A percentile compares a stretch with the other conserved stretches of the same genome.
phyloP scores from a whole-genome alignment of 2,113 vertebrate genomes.

The Pipra filicauda region DNA sequence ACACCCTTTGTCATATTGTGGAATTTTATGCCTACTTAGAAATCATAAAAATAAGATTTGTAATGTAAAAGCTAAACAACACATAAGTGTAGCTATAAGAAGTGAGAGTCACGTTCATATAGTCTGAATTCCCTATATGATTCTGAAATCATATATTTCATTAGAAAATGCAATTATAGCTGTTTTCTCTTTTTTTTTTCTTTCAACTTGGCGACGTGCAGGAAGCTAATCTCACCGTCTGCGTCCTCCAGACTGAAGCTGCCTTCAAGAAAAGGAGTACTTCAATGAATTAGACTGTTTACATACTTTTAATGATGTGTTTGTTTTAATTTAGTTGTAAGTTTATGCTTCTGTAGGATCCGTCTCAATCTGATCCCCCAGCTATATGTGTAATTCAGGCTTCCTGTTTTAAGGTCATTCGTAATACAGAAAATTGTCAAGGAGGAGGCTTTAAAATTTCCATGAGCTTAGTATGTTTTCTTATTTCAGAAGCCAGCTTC shows the following conservation, averaged over 20 bases:
- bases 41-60: background rate
- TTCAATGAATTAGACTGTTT: slow-evolving; percentile 23
- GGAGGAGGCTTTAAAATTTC: background rate
- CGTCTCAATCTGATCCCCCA: background rate
- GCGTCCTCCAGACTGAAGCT: background rate
- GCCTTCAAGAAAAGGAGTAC: background rate
- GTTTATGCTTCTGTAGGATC: slow-evolving; percentile 13
- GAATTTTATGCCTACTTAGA: background rate
- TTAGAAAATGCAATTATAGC: background rate
- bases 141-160: background rate
- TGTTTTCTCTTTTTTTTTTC: background rate
- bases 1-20: background rate
- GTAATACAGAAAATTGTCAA: background rate
- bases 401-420: slow-evolving; percentile 21
- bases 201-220: background rate
- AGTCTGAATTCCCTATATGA: background rate
- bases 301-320: slow-evolving; percentile 5
- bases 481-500: background rate
- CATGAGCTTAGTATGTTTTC: background rate
- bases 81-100: background rate
- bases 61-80: background rate
- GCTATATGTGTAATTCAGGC: background rate
- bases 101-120: background rate
- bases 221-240: background rate
- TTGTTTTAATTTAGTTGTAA: slow-evolving; percentile 44